A percentile compares a stretch with the other conserved stretches of the same genome.
Evolutionary conservation across 2,113 vertebrate species (phyloP).

Genomic region (Triplophysa tibetana): DNA sequence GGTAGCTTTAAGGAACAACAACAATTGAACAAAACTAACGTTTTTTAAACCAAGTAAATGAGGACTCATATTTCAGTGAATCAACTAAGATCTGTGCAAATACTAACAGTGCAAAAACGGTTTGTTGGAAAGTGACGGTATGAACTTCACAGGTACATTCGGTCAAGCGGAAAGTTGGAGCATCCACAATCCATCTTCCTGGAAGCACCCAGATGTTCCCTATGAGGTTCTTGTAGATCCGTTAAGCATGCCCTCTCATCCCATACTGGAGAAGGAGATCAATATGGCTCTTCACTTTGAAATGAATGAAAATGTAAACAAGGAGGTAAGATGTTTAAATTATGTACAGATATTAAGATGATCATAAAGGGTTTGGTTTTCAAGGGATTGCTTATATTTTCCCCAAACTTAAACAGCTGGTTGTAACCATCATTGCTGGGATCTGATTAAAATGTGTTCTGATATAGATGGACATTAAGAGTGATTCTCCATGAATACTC

Average conservation of each 20-base stretch:
- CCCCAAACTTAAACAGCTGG: background rate
- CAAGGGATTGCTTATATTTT: too few relatives aligned
- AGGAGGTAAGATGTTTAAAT: constrained; percentile 23
- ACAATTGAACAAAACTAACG: background rate
- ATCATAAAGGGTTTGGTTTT: too few relatives aligned
- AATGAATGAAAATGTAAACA: background rate
- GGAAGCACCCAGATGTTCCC: constrained; percentile 73
- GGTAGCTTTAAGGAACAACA: background rate
- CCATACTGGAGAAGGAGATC: constrained; percentile 43
- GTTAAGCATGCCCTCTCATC: constrained; percentile 66
- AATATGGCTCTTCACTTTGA: constrained; percentile 23
- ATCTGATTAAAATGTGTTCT: constrained; percentile 13
- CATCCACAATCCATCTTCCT: constrained; percentile 71
- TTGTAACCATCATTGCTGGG: background rate
- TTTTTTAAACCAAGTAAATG: background rate
- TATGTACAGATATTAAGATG: too few relatives aligned
- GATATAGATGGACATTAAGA: constrained; percentile 52
- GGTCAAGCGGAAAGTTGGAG: constrained; percentile 72
- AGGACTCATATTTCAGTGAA: background rate
- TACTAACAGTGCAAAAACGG: background rate
- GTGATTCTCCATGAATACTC: constrained; percentile 37
- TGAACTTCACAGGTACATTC: constrained; percentile 70
- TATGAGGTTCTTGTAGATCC: constrained; percentile 70
- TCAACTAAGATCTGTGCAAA: too few relatives aligned
- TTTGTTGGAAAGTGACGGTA: background rate